A percentile compares a stretch with the other conserved stretches of the same genome.
These are phyloP conservation scores for Drosophila sp. DNA, from an alignment of 1,140 invertebrate genomes.

Conservation along the genomic window DNA sequence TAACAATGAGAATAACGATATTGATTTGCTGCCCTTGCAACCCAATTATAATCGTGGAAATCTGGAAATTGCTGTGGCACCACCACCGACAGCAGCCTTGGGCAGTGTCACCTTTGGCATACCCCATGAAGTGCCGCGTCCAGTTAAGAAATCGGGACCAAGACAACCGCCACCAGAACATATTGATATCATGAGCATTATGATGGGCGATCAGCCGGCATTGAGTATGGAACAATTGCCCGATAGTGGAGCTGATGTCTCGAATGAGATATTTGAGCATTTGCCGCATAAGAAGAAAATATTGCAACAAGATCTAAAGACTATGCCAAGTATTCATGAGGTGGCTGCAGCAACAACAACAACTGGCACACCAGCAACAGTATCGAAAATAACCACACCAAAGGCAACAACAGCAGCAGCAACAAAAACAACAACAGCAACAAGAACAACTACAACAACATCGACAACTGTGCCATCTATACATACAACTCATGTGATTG, in stretches of 20 bases:
- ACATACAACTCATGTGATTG: slow-evolving; percentile 61
- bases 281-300: slow-evolving; percentile 77
- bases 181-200: slow-evolving; percentile 60
- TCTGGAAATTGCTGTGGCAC: background rate
- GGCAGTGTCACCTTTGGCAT: slow-evolving; percentile 43
- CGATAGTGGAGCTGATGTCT: slow-evolving; percentile 60
- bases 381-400: background rate
- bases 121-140: slow-evolving; percentile 71
- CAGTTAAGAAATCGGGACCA: slow-evolving; percentile 68
- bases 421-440: slow-evolving; percentile 22
- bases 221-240: slow-evolving; percentile 57
- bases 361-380: slow-evolving; percentile 10
- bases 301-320: slow-evolving; percentile 66
- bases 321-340: slow-evolving; percentile 60
- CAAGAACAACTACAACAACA: slow-evolving; percentile 17
- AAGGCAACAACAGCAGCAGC: slow-evolving; percentile 21
- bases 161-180: slow-evolving; percentile 30
- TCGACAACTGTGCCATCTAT: background rate
- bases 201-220: slow-evolving; percentile 80
- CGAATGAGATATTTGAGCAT: slow-evolving; percentile 73
- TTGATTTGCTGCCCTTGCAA: slow-evolving; percentile 65
- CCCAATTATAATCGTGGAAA: slow-evolving; percentile 42
- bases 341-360: background rate
- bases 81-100: slow-evolving; percentile 30
- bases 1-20: slow-evolving; percentile 82